Conservation (phyloP, 2,888 invertebrate species). For the Lasioglossum morio region DNA sequence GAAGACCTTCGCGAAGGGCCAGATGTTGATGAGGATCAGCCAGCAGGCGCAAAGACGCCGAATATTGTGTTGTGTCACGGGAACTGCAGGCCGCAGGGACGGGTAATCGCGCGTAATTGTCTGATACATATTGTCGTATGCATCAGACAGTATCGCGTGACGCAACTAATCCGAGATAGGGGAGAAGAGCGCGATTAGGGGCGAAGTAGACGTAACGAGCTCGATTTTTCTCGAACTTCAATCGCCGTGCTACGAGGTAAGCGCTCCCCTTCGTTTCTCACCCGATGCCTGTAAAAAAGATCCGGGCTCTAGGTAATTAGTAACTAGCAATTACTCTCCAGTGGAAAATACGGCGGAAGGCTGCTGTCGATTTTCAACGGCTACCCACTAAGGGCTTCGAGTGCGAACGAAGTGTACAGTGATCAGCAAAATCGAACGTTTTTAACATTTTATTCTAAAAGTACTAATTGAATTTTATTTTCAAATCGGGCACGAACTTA, state of each 20-base stretch:
- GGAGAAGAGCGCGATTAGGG: background rate
- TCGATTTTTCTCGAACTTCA: background rate
- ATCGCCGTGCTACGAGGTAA: background rate
- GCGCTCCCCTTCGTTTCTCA: background rate
- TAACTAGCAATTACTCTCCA: background rate
- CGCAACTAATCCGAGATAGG: background rate
- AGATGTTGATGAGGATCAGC: background rate
- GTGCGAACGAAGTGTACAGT: background rate
- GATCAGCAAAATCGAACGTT: background rate
- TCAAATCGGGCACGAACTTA: no score
- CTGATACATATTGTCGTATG: background rate
- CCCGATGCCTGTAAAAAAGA: background rate
- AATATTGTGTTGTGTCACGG: background rate
- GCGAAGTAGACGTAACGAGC: background rate
- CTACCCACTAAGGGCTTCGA: background rate
- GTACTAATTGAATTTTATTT: no score
- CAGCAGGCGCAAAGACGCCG: constrained; percentile 1
- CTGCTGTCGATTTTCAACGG: background rate
- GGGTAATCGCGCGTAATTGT: background rate
- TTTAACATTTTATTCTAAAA: background rate
- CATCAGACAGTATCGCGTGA: background rate
- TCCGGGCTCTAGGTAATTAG: background rate
- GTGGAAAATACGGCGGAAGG: background rate
- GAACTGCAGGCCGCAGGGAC: background rate
- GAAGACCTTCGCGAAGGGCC: background rate